Conservation (phyloP, 2,888 invertebrate species). For the Nephrotoma flavescens region DNA sequence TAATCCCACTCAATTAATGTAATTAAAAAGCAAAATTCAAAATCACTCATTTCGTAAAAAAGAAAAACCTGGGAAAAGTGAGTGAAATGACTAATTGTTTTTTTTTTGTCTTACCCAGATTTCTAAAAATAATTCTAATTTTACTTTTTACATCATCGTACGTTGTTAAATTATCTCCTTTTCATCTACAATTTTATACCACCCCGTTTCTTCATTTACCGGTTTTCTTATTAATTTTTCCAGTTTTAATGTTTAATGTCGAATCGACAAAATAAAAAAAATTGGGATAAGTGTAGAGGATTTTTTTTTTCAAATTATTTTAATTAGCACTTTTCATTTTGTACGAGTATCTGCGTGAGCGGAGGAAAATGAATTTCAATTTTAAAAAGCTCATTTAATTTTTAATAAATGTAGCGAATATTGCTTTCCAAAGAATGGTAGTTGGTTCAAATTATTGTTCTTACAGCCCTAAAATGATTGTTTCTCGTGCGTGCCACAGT, state of each 20-base stretch:
- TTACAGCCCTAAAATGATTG: too few species aligned
- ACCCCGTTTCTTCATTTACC: neutral
- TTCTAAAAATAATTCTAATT: neutral
- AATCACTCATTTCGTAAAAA: neutral
- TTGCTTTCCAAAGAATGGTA: too few species aligned
- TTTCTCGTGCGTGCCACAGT: too few species aligned
- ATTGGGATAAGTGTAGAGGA: neutral
- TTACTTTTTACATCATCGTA: neutral
- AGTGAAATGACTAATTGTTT: neutral
- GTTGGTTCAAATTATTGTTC: too few species aligned
- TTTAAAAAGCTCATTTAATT: neutral
- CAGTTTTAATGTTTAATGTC: neutral
- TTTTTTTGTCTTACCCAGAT: neutral
- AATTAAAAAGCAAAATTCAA: neutral
- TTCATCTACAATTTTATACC: neutral
- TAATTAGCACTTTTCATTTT: neutral
- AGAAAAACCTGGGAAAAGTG: neutral
- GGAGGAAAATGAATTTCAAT: neutral
- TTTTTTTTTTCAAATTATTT: neutral
- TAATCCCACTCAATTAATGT: neutral
- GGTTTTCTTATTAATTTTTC: neutral
- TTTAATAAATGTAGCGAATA: neutral
- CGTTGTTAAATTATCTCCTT: neutral
- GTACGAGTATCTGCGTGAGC: neutral
- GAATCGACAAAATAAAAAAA: neutral